These are phyloP conservation scores for Apodemus sylvaticus DNA, from an alignment of 2,113 vertebrate genomes.

Conservation along the genomic window DNA sequence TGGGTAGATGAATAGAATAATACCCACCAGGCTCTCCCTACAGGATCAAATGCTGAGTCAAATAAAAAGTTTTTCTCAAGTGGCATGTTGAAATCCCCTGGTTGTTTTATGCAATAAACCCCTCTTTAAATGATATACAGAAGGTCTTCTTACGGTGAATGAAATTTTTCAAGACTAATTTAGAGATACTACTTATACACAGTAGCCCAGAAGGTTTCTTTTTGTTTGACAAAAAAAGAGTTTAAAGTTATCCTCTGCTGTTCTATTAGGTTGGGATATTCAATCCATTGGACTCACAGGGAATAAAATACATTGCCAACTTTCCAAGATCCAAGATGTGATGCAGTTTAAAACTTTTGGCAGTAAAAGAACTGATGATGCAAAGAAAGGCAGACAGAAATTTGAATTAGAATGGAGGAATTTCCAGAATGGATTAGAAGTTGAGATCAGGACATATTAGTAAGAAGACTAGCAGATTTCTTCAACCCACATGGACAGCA, in stretches of 20 bases:
- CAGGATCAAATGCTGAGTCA: conserved; percentile 44
- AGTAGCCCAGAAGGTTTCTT: conserved; percentile 43
- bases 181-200: conserved; percentile 55
- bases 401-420: neutral
- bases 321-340: neutral
- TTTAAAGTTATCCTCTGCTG: conserved; percentile 36
- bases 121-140: neutral
- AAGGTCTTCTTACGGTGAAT: conserved; percentile 60
- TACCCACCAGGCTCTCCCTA: conserved; percentile 52
- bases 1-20: conserved; percentile 48
- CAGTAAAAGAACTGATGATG: neutral
- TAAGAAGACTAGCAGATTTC: neutral
- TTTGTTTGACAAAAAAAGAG: conserved; percentile 48
- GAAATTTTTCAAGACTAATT: conserved; percentile 68
- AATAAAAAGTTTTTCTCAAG: conserved; percentile 53
- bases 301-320: neutral
- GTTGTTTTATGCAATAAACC: conserved; percentile 58
- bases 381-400: neutral
- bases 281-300: neutral
- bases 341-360: conserved; percentile 7
- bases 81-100: conserved; percentile 21
- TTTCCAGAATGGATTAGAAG: conserved; percentile 42
- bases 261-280: neutral
- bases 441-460: neutral
- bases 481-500: neutral